Conservation (phyloP, 2,888 invertebrate genomes). For the Flexamia atlantica region DNA sequence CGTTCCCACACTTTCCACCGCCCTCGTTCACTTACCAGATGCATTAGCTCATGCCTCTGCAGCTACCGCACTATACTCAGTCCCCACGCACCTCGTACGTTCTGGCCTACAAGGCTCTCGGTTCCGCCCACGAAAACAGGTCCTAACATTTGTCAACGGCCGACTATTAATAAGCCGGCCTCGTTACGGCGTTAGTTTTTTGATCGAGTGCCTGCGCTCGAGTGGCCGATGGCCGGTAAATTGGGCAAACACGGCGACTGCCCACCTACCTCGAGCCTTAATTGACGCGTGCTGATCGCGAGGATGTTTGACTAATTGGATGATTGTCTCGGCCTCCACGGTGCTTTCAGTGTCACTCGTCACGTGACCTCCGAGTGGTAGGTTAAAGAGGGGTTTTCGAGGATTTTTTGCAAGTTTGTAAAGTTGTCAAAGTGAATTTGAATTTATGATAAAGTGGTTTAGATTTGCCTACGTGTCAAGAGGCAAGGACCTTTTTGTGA, state of each 20-base stretch:
- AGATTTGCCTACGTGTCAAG: too few species aligned
- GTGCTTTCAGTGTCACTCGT: background rate
- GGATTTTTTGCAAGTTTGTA: too few species aligned
- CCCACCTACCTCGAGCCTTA: constrained; percentile 31
- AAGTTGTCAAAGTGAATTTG: too few species aligned
- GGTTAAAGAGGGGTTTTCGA: too few species aligned
- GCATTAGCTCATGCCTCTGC: too few species aligned
- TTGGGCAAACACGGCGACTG: constrained; percentile 44
- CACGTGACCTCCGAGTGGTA: background rate
- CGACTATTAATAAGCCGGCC: background rate
- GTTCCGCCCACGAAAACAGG: background rate
- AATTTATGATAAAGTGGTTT: too few species aligned
- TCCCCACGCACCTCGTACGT: background rate
- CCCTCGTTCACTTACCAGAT: too few species aligned
- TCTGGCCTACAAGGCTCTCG: background rate
- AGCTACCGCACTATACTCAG: background rate
- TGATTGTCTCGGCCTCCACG: constrained; percentile 2
- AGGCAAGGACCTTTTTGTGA: too few species aligned
- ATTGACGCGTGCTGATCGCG: constrained; percentile 19
- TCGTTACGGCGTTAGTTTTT: background rate
- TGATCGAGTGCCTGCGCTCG: constrained; percentile 7
- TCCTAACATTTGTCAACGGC: background rate
- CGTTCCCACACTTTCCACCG: too few species aligned
- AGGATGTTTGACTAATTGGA: constrained; percentile 23
- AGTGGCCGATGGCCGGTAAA: constrained; percentile 26